phyloP scores from a whole-genome alignment of 2,113 vertebrate species.

The Cyanoliseus patagonus region DNA sequence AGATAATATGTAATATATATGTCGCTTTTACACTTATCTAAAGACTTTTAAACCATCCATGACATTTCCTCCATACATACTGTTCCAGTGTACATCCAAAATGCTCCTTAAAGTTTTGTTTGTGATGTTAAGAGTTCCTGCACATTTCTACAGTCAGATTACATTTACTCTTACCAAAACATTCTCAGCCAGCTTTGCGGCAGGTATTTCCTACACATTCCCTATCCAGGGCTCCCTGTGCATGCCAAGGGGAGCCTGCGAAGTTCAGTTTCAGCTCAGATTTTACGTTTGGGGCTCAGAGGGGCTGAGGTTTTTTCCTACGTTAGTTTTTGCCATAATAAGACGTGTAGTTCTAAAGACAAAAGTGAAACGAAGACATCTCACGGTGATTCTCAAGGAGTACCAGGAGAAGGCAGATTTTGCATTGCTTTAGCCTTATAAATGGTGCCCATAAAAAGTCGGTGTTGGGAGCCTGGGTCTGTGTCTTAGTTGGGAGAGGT shows the following conservation, averaged over 20 bases:
- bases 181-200: neutral
- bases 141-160: neutral
- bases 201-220: neutral
- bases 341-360: neutral
- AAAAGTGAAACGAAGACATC: neutral
- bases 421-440: neutral
- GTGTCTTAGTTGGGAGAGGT: rapidly evolving
- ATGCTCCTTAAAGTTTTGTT: neutral
- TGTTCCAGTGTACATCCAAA: neutral
- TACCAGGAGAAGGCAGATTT: neutral
- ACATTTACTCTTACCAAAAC: neutral
- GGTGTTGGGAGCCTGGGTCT: neutral
- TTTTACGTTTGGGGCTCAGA: neutral
- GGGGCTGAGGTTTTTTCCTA: neutral
- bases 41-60: slow-evolving; percentile 11
- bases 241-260: neutral
- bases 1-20: neutral
- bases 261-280: neutral
- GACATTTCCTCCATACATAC: neutral
- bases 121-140: neutral
- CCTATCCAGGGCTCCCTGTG: neutral
- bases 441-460: neutral
- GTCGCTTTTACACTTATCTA: neutral
- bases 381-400: neutral
- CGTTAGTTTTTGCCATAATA: neutral